Base-by-base conservation (phyloP, 1,140 invertebrate genomes). In the Plectus sambesii region DNA sequence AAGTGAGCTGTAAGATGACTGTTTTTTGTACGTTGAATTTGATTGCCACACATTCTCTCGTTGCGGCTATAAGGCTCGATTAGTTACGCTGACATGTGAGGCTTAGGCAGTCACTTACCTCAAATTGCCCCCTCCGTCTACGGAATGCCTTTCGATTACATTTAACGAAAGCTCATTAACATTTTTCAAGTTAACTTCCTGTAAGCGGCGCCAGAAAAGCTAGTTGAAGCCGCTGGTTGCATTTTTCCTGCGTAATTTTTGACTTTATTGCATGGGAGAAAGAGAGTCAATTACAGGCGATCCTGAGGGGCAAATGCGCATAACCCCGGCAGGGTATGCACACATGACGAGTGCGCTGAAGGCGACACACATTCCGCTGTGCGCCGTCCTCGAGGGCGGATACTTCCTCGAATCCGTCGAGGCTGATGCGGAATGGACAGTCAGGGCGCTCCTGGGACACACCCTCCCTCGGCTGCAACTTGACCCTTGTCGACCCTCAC, bases 341-440 rank as follows among this genome's bases (percentile, higher is more conserved):
- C 70, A 73, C 48, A 72, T 76, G 72, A 72, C 72, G 19, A 69
- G 73, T 37, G 66, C 71, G 63, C 53, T 76, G 37, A 64, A 56
- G 9, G 36, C 47, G 17, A 46, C 51, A 19, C 42, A 41, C n/a
- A 56, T 68, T 37, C 62, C 63, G 33, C 36, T 66, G 12, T 42
- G 47, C 30, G 20, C 58, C 5, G 8, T 66, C 29, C 48, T 66
- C 3, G 63, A 66, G 55, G 63, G 63, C 19, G 63, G 63, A 12
- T 66, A 66, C 35, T 65, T 64, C 19, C 17, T 68, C 29, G 51
- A 55, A 9, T 36, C 50, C 2, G 22, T 54, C 20, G 42, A 51
- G 33, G 37, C n/a, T n/a, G n/a, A n/a, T n/a, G n/a, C n/a, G n/a
- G n/a, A n/a, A n/a, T n/a, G n/a, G n/a, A n/a, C n/a, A n/a, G n/a